Percentiles rank a stretch among this genome's conserved stretches.
Evolutionary conservation across 2,113 vertebrate species (phyloP).

Genomic region (Oenanthe oenanthe): DNA sequence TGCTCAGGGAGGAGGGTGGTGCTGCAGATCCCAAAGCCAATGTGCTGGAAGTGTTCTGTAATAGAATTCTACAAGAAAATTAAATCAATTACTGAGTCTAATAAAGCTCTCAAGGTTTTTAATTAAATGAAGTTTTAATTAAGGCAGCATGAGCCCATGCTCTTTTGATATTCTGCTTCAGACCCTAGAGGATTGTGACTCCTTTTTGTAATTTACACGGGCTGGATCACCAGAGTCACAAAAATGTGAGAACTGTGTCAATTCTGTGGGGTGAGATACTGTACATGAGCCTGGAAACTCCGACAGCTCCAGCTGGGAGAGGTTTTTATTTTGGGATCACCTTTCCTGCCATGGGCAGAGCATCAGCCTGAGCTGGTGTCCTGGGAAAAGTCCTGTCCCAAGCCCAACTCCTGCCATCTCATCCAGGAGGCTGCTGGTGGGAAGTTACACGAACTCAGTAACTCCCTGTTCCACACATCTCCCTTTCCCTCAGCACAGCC

Average conservation of each 20-base stretch:
- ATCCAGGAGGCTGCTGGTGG: background rate
- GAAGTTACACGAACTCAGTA: background rate
- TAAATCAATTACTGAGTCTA: slow-evolving; percentile 94
- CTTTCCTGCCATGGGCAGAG: background rate
- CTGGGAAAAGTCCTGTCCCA: background rate
- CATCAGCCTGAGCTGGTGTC: background rate
- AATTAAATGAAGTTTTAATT: slow-evolving; percentile 98
- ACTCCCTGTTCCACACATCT: background rate
- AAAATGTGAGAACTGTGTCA: slow-evolving; percentile 46
- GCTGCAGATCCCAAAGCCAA: background rate
- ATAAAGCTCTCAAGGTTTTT: slow-evolving; percentile 89
- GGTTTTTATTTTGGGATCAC: background rate
- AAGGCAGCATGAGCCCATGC: slow-evolving; percentile 70
- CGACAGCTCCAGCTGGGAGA: background rate
- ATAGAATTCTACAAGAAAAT: slow-evolving; percentile 81
- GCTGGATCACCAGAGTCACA: slow-evolving; percentile 29
- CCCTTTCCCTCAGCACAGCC: background rate
- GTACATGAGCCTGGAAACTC: background rate
- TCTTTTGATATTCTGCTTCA: slow-evolving; percentile 75
- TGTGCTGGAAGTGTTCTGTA: background rate
- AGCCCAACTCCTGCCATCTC: background rate
- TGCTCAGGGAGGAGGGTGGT: background rate
- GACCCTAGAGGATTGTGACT: slow-evolving; percentile 70
- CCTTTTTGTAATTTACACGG: slow-evolving; percentile 55
- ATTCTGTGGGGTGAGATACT: background rate